Conservation (phyloP, 2,797 vertebrate genomes). For the Pelobates cultripes region DNA sequence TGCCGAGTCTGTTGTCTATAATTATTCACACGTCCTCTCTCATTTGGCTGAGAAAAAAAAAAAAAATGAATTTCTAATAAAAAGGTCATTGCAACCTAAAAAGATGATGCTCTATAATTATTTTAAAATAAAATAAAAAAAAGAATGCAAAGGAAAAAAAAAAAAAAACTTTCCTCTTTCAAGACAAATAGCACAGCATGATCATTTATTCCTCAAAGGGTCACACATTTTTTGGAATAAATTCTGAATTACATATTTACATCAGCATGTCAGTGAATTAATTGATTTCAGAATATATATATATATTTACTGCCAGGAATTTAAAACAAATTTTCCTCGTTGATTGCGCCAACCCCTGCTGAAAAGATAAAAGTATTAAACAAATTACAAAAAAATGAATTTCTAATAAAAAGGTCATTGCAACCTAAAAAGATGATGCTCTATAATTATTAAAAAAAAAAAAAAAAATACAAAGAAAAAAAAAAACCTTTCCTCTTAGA, state of each 20-base stretch:
- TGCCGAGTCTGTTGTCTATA: too few relatives aligned
- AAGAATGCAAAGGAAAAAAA: too few relatives aligned
- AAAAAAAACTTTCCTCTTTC: not conserved
- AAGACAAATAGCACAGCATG: conserved; percentile 21
- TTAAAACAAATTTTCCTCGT: not conserved
- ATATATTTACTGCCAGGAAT: conserved; percentile 1
- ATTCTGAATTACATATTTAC: conserved; percentile 25
- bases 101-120: too few relatives aligned
- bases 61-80: too few relatives aligned
- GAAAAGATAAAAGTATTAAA: not conserved
- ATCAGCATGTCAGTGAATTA: conserved; percentile 6
- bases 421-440: too few relatives aligned
- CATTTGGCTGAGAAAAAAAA: too few relatives aligned
- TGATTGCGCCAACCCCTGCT: not conserved
- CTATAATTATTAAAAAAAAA: too few relatives aligned
- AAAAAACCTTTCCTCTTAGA: not conserved
- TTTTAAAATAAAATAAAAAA: too few relatives aligned
- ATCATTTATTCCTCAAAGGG: conserved; percentile 19
- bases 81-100: too few relatives aligned
- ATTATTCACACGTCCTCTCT: too few relatives aligned
- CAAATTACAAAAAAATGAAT: not conserved
- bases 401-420: too few relatives aligned
- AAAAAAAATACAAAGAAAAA: too few relatives aligned
- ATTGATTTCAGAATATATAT: conserved; percentile 35
- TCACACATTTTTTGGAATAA: conserved; percentile 14